Conservation (phyloP, 2,797 vertebrate species). For the Threskiornis aethiopicus region DNA sequence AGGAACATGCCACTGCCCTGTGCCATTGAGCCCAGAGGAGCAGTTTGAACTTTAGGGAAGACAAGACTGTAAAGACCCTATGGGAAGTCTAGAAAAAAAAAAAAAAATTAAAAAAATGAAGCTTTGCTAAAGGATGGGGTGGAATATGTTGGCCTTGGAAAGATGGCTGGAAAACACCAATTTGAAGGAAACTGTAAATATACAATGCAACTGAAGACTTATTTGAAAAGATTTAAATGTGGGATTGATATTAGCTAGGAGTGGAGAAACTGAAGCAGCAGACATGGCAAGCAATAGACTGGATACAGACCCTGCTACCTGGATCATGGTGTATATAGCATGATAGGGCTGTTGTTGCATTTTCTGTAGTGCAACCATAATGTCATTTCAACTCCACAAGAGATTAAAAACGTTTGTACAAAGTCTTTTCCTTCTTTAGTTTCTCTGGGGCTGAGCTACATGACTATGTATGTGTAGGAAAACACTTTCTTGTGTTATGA, state of each 20-base stretch:
- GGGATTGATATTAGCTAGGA: background rate
- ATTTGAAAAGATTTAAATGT: background rate
- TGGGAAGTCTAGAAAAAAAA: background rate
- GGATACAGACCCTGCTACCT: background rate
- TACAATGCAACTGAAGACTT: background rate
- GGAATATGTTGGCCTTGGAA: background rate
- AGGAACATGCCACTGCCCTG: background rate
- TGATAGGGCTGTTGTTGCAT: background rate
- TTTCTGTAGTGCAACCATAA: background rate
- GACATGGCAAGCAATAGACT: background rate
- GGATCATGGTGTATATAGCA: background rate
- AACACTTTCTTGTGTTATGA: background rate
- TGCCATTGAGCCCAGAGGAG: background rate
- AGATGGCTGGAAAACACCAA: background rate
- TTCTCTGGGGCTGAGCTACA: background rate
- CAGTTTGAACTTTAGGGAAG: background rate
- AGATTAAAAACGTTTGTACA: background rate
- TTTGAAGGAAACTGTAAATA: background rate
- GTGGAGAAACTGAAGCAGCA: background rate
- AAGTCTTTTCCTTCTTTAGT: background rate
- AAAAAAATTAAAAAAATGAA: background rate
- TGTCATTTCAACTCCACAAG: background rate
- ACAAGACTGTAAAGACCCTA: background rate
- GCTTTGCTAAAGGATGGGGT: background rate
- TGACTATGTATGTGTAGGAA: background rate